Base-by-base conservation (phyloP, 2,888 invertebrate genomes). In the Adelognathus sp. region DNA sequence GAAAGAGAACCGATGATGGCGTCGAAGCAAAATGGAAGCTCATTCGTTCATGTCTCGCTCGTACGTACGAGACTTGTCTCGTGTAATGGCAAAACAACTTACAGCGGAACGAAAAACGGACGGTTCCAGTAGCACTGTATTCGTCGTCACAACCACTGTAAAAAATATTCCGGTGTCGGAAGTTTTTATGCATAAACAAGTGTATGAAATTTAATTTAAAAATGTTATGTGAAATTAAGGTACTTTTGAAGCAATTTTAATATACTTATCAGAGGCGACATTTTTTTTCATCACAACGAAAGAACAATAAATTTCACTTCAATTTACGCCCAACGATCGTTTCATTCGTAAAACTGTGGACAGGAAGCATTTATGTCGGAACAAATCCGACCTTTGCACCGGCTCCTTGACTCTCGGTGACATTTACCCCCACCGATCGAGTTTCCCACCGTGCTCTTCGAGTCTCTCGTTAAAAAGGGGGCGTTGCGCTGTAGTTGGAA, bases 11-110 rank as follows among this genome's bases (percentile, higher is more conserved):
- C 67, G 73, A 46, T 60, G 66, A 64, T 66, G 66, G 66, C 66
- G 64, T 66, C 66, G 39, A 74, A 67, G 74, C 66, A 67, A 67
- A 74, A 74, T 74, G 67, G 74, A 74, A 61, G 67, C 74, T 72
- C 60, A 27, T 16, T 16, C 39, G 50, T 16, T 52, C 58, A 29
- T 41, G 56, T 56, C 56, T 60, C 56, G 46, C n/a, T n/a, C 39
- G 46, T 52, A 18, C 54, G 46, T 58, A 11, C 39, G 52, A 63
- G 31, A 63, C 54, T 73, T 73, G 21, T 63, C 56, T 50, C 31
- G 16, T 29, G 21, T 31, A 63, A n/a, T n/a, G 21, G 46, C 46
- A n/a, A 21, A 46, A 9, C 21, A 11, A 18, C 21, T 7, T 46
- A 11, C 18, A 21, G 50, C n/a, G 21, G 21, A 50, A 4, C 11